These are phyloP conservation scores for Orchesella flavescens DNA, from an alignment of 2,888 invertebrate species.

Conservation along the genomic window DNA sequence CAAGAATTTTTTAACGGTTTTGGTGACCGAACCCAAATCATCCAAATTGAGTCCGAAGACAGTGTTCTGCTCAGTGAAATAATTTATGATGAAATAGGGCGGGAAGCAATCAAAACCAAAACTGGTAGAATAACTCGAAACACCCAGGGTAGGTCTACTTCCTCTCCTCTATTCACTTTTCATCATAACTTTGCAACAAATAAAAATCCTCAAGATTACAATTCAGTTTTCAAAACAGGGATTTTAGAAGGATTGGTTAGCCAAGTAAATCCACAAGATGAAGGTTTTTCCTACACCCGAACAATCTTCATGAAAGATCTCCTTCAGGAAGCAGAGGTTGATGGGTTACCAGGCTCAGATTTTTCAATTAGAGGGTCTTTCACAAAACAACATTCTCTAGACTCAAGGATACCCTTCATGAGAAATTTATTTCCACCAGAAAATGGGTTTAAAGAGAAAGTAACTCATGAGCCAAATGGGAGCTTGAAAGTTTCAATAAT, in stretches of 20 bases:
- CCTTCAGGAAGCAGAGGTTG: background rate
- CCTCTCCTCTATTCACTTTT: no score
- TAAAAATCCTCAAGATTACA: background rate
- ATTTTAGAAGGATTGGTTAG: background rate
- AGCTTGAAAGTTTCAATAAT: conserved; percentile 12
- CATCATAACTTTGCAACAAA: background rate
- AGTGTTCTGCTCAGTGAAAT: conserved; percentile 20
- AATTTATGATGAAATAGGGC: conserved; percentile 40
- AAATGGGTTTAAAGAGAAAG: conserved; percentile 4
- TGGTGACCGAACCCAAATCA: conserved; percentile 30
- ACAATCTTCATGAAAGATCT: background rate
- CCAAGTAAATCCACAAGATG: conserved; percentile 15
- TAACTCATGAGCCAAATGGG: background rate
- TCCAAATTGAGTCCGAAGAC: conserved; percentile 13
- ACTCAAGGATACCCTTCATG: conserved; percentile 23
- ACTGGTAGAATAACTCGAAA: background rate
- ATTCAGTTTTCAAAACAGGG: conserved; percentile 16
- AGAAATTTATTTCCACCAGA: conserved; percentile 7
- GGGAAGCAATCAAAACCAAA: conserved; percentile 41
- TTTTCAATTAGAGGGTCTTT: conserved; percentile 19
- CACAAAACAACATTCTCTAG: background rate
- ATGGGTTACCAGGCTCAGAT: conserved; percentile 24
- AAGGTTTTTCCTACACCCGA: conserved; percentile 38
- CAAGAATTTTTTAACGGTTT: conserved; percentile 11
- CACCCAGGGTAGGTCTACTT: no score